A percentile compares a stretch with the other conserved stretches of the same genome.
Conservation (phyloP, 2,797 vertebrate species). For the Poliocrania exsul region DNA sequence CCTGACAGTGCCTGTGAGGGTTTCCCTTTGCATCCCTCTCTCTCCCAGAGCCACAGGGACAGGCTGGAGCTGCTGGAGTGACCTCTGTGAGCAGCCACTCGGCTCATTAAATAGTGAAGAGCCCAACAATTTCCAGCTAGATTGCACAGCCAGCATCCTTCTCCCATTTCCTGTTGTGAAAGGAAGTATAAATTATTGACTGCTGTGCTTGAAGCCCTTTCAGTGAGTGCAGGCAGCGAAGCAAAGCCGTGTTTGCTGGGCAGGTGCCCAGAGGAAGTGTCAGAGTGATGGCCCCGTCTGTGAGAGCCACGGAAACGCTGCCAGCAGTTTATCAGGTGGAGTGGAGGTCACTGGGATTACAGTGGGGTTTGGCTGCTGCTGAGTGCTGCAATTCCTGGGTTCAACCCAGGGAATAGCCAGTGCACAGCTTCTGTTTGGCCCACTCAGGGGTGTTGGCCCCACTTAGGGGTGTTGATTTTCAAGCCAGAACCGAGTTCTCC, state of each 20-base stretch:
- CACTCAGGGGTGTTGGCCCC: no score
- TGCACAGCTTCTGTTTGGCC: neutral
- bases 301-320: neutral
- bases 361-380: neutral
- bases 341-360: neutral
- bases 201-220: neutral
- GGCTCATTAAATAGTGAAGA: conserved; percentile 36
- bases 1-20: neutral
- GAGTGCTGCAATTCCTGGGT: neutral
- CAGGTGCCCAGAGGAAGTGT: neutral
- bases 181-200: conserved; percentile 25
- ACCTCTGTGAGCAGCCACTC: neutral
- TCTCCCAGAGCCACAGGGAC: neutral
- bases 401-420: neutral
- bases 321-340: neutral
- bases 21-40: neutral
- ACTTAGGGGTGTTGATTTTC: neutral
- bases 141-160: neutral
- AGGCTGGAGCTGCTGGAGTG: conserved; percentile 3
- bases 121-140: neutral
- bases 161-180: neutral
- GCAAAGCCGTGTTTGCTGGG: neutral
- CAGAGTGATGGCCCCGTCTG: neutral
- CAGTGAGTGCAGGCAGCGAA: neutral
- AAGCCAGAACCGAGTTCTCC: neutral